Conservation (phyloP, 2,113 vertebrate genomes). For the Fregetta grallaria region DNA sequence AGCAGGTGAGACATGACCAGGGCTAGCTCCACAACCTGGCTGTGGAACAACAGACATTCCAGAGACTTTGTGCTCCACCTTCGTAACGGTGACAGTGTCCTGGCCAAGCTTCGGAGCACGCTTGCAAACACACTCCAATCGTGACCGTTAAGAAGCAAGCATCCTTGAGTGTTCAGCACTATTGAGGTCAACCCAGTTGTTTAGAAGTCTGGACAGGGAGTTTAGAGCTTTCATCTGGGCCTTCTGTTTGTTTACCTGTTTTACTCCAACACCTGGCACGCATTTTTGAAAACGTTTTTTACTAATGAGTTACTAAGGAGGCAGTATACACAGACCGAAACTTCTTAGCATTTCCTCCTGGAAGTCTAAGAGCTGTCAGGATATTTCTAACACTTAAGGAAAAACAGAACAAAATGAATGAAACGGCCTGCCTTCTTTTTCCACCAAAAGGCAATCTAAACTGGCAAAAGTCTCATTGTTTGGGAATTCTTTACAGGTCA, state of each 20-base stretch:
- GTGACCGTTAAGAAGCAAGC: not conserved
- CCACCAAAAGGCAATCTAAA: not conserved
- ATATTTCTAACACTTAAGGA: not conserved
- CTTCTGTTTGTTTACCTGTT: not conserved
- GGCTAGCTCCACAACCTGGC: not conserved
- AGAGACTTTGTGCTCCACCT: not conserved
- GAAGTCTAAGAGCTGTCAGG: not conserved
- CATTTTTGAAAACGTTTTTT: not conserved
- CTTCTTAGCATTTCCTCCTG: not conserved
- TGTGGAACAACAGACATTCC: not conserved
- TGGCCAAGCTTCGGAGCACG: not conserved
- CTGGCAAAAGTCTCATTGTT: not conserved
- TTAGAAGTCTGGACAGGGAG: rapidly evolving
- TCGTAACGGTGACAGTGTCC: rapidly evolving
- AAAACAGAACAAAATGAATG: not conserved
- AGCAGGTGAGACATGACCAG: not conserved
- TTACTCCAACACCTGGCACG: not conserved
- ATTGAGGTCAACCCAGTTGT: not conserved
- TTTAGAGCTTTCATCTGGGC: not conserved
- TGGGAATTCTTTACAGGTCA: not conserved
- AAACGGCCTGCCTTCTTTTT: not conserved
- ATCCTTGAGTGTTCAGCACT: not conserved
- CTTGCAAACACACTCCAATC: not conserved
- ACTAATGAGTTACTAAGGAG: not conserved
- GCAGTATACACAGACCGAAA: not conserved